Evolutionary conservation across 2,888 invertebrate genomes (phyloP), one percentile per base, ranked within the genome.

Genomic region (Geophilus truncorum): DNA sequence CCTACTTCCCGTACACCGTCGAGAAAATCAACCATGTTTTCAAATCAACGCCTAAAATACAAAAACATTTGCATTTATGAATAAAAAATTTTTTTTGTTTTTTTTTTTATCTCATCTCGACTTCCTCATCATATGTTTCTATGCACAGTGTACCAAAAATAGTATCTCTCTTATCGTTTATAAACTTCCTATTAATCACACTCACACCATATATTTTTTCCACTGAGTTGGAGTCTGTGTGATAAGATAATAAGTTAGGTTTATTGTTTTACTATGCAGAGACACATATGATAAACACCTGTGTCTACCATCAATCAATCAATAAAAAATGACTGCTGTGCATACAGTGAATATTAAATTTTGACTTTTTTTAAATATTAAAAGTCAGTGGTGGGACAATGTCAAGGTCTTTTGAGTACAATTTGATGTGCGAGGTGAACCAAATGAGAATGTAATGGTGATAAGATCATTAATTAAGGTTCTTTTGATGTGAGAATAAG

Each of bases 11-110:
- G 32, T 34, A 82, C 75, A 25, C 81, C 80, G 30, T 81, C 82
- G 75, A 82, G 62, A 45, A 82, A 82, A 80, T 82, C 82, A 15
- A 82, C 82, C 82, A 82, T 82, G 9, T 5, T 36, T 45, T 28
- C 15, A 4, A 6, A n/a, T 10, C 15, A 23, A 36, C 15, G 9
- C 18, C 40, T 28, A 78, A 40, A 40, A 40, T 10, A 78, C 40
- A 78, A 25, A 62, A 45, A n/a, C 15, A 15, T 15, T 45, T 23
- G 7, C 75, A 75, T 12, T 7, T 70, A 28, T 70, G 6, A 18
- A 10, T 28, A 2, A 18, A 18, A 18, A 70, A 18, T n/a, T 40
- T 12, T 9, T 9, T 40, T 76, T 76, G 1, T 76, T 28, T 77
- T 32, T 32, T 77, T 32, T 21, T 32, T 21, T 23, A 62, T 25